A percentile compares a stretch with the other conserved stretches of the same genome.
Evolutionary conservation across 2,888 invertebrate species (phyloP).

Genomic region (Pseudolycoriella hygida): DNA sequence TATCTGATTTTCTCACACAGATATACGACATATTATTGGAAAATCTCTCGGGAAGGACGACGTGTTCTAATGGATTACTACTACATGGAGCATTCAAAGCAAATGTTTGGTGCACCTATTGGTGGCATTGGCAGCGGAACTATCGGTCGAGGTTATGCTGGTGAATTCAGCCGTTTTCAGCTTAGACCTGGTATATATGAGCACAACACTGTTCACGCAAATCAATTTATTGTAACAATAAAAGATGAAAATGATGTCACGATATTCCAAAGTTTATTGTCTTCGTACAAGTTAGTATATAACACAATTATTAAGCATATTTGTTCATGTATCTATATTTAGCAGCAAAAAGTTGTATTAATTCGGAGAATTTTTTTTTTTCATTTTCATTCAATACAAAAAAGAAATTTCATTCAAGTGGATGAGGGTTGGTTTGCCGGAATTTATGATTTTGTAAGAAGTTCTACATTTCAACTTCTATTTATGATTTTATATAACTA

Average conservation of each 20-base stretch:
- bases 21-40: constrained; percentile 53
- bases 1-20: no score
- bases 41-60: constrained; percentile 41
- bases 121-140: constrained; percentile 57
- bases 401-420: no score
- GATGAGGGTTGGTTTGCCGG: no score
- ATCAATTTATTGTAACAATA: constrained; percentile 84
- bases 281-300: constrained; percentile 46
- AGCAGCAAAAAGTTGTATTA: no score
- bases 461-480: no score
- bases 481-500: no score
- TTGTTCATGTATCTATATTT: no score
- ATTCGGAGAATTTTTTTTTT: no score
- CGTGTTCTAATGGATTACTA: constrained; percentile 67
- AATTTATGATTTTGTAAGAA: no score
- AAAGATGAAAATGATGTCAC: constrained; percentile 45
- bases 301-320: no score
- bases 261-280: constrained; percentile 62
- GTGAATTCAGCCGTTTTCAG: constrained; percentile 86
- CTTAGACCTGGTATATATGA: constrained; percentile 79
- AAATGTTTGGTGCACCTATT: constrained; percentile 77
- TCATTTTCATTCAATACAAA: no score
- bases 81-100: constrained; percentile 48
- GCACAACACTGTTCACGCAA: constrained; percentile 62
- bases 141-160: constrained; percentile 81